Evolutionary conservation across 64 coral and sea anemone genomes (phyloP).

Genomic region (Pocillopora damicornis): DNA sequence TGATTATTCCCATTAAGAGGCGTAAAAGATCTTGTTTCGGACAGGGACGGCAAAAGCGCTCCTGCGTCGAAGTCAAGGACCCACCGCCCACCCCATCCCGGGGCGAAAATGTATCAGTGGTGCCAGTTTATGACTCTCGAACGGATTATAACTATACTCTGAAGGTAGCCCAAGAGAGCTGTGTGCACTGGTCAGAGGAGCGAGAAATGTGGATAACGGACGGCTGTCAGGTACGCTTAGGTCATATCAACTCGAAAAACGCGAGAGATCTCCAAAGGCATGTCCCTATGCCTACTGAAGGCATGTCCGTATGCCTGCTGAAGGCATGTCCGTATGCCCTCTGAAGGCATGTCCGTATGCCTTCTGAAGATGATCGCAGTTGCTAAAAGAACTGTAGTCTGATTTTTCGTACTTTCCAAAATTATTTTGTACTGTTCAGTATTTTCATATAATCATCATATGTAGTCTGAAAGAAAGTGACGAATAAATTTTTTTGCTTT

Average conservation of each 20-base stretch:
- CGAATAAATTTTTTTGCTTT: background rate
- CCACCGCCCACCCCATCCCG: slow-evolving; percentile 6
- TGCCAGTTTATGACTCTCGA: slow-evolving; percentile 41
- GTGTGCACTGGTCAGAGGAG: slow-evolving; percentile 48
- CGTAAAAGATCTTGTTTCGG: slow-evolving; percentile 59
- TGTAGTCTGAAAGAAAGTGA: background rate
- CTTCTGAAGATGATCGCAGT: no score
- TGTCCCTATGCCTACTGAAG: no score
- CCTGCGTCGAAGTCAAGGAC: slow-evolving; percentile 54
- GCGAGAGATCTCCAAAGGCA: no score
- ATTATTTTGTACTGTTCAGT: no score
- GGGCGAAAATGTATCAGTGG: background rate
- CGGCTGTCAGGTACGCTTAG: slow-evolving; percentile 50
- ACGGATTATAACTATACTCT: slow-evolving; percentile 50
- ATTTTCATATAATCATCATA: no score
- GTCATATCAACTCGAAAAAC: background rate
- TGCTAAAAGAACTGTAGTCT: no score
- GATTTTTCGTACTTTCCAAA: no score
- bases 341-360: no score
- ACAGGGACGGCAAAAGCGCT: slow-evolving; percentile 35
- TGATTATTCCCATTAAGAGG: background rate
- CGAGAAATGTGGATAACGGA: slow-evolving; percentile 33
- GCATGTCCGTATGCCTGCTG: no score
- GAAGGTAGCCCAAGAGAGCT: slow-evolving; percentile 29
- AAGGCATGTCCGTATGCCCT: no score